Conservation (phyloP, 1,140 invertebrate species). For the Drosophila mayri region DNA sequence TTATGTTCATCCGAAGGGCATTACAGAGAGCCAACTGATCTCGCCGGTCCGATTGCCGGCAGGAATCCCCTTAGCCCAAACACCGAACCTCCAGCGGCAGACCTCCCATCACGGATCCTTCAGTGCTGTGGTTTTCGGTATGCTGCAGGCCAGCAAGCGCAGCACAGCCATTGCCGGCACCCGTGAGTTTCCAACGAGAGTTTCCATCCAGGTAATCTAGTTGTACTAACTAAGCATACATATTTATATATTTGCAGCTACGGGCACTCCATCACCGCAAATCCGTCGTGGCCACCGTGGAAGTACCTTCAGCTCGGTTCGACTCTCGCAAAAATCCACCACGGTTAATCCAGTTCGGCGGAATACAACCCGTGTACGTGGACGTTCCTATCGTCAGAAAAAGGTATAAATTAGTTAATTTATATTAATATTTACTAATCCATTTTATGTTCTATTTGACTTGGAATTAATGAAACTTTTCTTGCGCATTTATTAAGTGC, state of each 20-base stretch:
- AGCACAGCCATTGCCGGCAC: conserved; percentile 86
- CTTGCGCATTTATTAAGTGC: not conserved
- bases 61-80: conserved; percentile 74
- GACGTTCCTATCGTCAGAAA: conserved; percentile 83
- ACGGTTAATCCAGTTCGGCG: conserved; percentile 85
- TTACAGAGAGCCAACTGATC: conserved; percentile 85
- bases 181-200: conserved; percentile 70
- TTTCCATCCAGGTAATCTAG: no score
- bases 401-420: conserved; percentile 56
- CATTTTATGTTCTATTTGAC: not conserved
- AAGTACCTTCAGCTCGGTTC: conserved; percentile 86
- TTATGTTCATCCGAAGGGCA: conserved; percentile 90
- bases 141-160: conserved; percentile 91
- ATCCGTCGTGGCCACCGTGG: conserved; percentile 83
- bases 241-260: conserved; percentile 46
- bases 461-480: not conserved
- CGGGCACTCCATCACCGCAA: conserved; percentile 85
- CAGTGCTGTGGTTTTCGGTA: conserved; percentile 94
- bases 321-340: conserved; percentile 85
- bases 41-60: conserved; percentile 78
- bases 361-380: conserved; percentile 86
- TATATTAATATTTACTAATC: not conserved
- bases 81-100: conserved; percentile 87
- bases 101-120: conserved; percentile 91
- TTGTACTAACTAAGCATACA: not conserved